Evolutionary conservation across 2,888 invertebrate genomes (phyloP).

Genomic region (Chaitophorus viminalis): DNA sequence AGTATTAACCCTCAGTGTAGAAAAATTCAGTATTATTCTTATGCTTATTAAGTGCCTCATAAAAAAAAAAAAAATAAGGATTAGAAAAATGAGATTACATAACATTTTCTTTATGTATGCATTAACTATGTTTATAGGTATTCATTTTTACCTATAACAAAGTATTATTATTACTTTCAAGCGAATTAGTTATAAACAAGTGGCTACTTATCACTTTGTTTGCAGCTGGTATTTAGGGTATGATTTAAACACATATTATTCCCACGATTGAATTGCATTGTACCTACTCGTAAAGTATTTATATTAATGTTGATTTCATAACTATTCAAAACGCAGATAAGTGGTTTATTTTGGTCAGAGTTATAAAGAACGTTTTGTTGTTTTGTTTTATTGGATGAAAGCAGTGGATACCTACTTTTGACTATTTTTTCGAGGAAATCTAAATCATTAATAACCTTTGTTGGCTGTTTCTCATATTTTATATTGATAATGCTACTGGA

Average conservation of each 20-base stretch:
- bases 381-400: too few relatives aligned
- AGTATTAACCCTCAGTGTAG: too few relatives aligned
- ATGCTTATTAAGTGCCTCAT: too few relatives aligned
- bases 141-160: not conserved
- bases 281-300: not conserved
- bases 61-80: not conserved
- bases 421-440: too few relatives aligned
- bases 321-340: not conserved
- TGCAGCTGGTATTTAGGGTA: conserved; percentile 13
- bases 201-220: conserved; percentile 17
- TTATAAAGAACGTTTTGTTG: not conserved
- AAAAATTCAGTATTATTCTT: too few relatives aligned
- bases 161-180: conserved; percentile 4
- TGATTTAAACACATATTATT: not conserved
- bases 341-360: not conserved
- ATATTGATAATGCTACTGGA: too few relatives aligned
- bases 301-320: conserved; percentile 5
- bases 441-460: too few relatives aligned
- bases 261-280: not conserved
- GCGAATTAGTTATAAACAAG: not conserved
- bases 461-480: too few relatives aligned
- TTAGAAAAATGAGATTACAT: not conserved
- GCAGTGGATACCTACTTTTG: too few relatives aligned
- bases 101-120: not conserved
- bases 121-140: not conserved